These are phyloP conservation scores for Cryptotis parvus DNA, from an alignment of 2,113 vertebrate genomes.

Conservation along the genomic window DNA sequence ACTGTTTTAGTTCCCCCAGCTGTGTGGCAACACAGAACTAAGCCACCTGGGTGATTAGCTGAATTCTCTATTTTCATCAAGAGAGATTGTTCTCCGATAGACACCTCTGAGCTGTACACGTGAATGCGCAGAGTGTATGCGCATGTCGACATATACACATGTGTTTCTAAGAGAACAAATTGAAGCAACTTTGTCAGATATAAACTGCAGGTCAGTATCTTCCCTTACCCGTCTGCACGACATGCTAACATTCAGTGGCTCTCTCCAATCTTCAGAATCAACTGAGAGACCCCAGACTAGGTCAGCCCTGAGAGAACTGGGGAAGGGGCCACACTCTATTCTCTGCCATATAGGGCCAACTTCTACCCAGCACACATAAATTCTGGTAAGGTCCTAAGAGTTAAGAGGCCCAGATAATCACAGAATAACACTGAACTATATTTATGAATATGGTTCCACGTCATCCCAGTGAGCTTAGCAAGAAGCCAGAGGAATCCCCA, in stretches of 20 bases:
- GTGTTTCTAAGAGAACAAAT: slow-evolving; percentile 15
- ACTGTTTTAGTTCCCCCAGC: slow-evolving; percentile 53
- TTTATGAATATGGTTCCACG: no score
- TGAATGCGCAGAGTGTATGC: background rate
- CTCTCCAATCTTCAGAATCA: background rate
- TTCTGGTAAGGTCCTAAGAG: background rate
- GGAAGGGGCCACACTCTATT: background rate
- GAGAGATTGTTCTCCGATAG: slow-evolving; percentile 56
- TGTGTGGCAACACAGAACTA: slow-evolving; percentile 22
- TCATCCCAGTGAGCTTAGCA: no score
- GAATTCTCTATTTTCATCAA: slow-evolving; percentile 67
- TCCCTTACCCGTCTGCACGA: background rate
- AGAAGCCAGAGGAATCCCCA: no score
- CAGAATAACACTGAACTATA: background rate
- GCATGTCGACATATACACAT: background rate
- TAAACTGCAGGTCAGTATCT: background rate
- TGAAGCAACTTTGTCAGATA: background rate
- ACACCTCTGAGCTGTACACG: background rate
- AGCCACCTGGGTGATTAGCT: slow-evolving; percentile 66
- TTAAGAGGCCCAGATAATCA: background rate
- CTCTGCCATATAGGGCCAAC: background rate
- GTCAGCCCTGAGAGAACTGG: background rate
- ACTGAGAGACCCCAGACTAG: background rate
- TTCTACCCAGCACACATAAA: background rate
- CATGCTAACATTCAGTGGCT: background rate